Evolutionary conservation across 2,113 vertebrate species (phyloP), one percentile per base, ranked within the genome.

Genomic region (Megaceryle maxima): DNA sequence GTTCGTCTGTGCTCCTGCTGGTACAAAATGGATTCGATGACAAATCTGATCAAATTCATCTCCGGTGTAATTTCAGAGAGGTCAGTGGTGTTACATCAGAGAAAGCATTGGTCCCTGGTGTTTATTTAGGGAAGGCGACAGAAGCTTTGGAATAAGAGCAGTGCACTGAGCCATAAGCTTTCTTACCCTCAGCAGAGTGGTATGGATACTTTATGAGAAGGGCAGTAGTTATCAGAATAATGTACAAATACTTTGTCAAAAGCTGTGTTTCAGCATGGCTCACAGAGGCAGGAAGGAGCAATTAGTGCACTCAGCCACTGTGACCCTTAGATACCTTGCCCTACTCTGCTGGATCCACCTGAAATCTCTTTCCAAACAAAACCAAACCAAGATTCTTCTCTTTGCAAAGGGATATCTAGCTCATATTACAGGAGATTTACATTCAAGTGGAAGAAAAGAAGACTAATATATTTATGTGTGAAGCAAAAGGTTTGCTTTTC

Each of bases 11-110:
- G 77, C 73, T 96, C 67, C 77, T 94, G 93, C 96, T 97, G 89
- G 89, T 95, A 83, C 76, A 63, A 92, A 96, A 92, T 81, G 74
- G 80, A 91, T 96, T 81, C 75, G 76, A 95, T 60, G 89, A 97
- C 95, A 96, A 83, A 96, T 87, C 81, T 91, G 90, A 97, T 94
- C 96, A 97, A 78, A 92, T 87, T 96, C 96, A 95, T 94, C 88
- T 72, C 73, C 5, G 64, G 95, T 95, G 87, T 92, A 93, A 92
- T 95, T 95, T 92, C 55, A 50, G 87, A 77, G 87, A 93, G 96
- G 95, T 95, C 92, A 96, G 75, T 57, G 68, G 67, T 92, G 72
- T 89, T 96, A 84, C 81, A 79, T 68, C 79, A 92, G 44, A 51
- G 73, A 84, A 93, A 92, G 70, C 91, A 63, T 91, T 8, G 16